phyloP scores from a whole-genome alignment of 2,113 vertebrate species.

The Crotalus horridus region DNA sequence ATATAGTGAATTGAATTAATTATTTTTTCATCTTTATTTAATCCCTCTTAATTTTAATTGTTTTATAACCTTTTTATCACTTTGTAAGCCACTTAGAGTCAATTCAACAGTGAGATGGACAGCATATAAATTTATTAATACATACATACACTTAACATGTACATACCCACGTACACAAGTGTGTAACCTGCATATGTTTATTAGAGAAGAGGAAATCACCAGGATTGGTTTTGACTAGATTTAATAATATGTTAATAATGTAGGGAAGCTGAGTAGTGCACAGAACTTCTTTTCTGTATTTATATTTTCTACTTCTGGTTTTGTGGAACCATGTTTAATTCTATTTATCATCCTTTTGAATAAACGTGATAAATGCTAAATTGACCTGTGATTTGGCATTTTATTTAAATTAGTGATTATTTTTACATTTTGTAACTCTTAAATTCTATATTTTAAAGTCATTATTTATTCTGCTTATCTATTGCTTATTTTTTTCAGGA shows the following conservation, averaged over 20 bases:
- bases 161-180: not conserved
- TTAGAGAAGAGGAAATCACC: not conserved
- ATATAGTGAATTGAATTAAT: not conserved
- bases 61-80: not conserved
- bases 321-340: not conserved
- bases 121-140: not conserved
- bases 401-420: not conserved
- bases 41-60: not conserved
- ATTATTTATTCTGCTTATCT: not conserved
- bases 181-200: not conserved
- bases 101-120: not conserved
- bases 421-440: not conserved
- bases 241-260: not conserved
- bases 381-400: not conserved
- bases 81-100: not conserved
- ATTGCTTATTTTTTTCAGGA: slow-evolving; percentile 70
- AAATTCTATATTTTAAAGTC: not conserved
- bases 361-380: not conserved
- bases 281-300: not conserved
- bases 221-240: not conserved
- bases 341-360: not conserved
- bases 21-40: not conserved
- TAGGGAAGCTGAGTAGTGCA: not conserved
- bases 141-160: not conserved
- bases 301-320: not conserved